Conservation (phyloP, 2,113 vertebrate genomes). For the Dicentrarchus labrax region DNA sequence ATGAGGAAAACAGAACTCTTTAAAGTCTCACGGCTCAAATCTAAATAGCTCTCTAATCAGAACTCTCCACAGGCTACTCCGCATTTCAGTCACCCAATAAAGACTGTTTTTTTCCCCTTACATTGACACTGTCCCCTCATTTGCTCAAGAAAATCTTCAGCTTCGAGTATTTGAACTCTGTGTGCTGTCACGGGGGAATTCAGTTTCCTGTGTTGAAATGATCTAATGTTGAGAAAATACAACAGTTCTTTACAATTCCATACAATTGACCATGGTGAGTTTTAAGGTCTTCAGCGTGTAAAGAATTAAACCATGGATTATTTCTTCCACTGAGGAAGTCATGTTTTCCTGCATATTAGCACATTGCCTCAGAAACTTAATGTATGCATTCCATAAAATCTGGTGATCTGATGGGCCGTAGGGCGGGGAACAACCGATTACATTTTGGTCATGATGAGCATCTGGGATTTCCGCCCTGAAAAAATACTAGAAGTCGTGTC, state of each 20-base stretch:
- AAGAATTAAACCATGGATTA: conserved; percentile 13
- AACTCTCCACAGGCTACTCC: neutral
- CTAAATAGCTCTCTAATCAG: neutral
- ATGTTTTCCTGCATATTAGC: neutral
- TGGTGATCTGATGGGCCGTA: neutral
- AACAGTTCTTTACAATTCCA: conserved; percentile 5
- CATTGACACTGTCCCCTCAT: neutral
- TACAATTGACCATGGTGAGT: neutral
- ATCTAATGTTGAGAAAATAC: conserved; percentile 53
- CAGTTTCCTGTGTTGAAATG: conserved; percentile 79
- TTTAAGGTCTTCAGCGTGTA: conserved; percentile 3
- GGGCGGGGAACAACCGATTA: neutral
- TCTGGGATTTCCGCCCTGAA: conserved; percentile 3
- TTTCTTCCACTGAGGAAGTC: neutral
- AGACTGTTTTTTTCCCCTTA: neutral
- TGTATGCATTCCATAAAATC: conserved; percentile 2
- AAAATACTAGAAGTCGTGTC: neutral
- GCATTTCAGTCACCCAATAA: neutral
- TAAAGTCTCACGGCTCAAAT: conserved; percentile 28
- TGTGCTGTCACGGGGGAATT: conserved; percentile 63
- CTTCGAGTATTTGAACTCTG: conserved; percentile 14
- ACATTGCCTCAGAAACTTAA: neutral
- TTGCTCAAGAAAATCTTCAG: neutral
- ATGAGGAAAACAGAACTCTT: conserved; percentile 6
- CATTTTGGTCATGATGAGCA: neutral